Conservation (phyloP, 2,113 vertebrate species). For the Nycticorax nycticorax region DNA sequence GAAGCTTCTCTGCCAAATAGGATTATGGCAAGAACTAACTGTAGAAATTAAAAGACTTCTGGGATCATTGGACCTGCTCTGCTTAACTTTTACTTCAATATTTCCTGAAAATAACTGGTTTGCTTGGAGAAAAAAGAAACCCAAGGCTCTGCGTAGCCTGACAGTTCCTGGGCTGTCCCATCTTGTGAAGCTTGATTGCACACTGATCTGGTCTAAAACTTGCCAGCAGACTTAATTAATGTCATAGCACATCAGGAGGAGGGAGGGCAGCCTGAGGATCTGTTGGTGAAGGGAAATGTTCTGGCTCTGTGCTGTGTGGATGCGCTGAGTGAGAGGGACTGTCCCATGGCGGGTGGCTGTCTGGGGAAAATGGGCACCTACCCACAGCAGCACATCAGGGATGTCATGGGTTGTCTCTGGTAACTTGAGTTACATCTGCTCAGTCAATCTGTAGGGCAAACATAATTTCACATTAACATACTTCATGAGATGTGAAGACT, state of each 20-base stretch:
- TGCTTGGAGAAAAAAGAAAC: not conserved
- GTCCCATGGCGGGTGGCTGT: fast-evolving
- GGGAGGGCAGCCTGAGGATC: fast-evolving
- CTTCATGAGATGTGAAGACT: fast-evolving
- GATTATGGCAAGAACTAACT: not conserved
- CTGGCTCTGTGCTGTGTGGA: not conserved
- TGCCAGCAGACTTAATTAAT: not conserved
- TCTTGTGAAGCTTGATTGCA: not conserved
- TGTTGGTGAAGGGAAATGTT: fast-evolving
- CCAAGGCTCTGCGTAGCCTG: not conserved
- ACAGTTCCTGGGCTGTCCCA: not conserved
- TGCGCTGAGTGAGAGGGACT: fast-evolving
- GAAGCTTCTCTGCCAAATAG: not conserved
- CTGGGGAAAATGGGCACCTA: fast-evolving
- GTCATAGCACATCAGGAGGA: not conserved
- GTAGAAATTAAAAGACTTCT: not conserved
- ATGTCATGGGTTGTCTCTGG: fast-evolving
- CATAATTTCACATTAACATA: too few relatives aligned
- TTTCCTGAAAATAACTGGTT: not conserved
- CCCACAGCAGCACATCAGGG: not conserved
- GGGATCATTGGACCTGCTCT: not conserved
- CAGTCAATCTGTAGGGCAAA: not conserved
- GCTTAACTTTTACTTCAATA: not conserved
- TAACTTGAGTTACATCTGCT: fast-evolving
- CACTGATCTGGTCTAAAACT: not conserved